Percentiles rank a stretch among this genome's conserved stretches.
Conservation (phyloP, 1,140 invertebrate genomes). For the Coenobita brevimanus region DNA sequence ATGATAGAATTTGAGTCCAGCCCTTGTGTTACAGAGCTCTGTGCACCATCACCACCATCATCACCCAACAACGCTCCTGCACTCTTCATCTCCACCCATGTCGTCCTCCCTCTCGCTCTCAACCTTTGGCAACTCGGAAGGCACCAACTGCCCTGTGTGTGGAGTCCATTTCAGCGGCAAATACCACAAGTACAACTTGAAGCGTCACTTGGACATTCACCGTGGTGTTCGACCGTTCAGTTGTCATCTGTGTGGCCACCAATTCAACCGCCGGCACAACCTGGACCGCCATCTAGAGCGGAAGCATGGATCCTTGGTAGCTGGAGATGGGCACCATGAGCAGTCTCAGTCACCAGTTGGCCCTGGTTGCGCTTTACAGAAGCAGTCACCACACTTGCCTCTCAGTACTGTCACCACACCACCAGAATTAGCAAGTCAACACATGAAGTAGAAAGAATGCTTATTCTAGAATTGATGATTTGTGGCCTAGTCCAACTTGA, state of each 20-base stretch:
- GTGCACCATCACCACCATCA: conserved; percentile 42
- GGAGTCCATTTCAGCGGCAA: conserved; percentile 63
- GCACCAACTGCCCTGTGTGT: conserved; percentile 60
- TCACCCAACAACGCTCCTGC: conserved; percentile 37
- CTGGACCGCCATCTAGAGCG: conserved; percentile 69
- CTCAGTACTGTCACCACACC: too few species aligned
- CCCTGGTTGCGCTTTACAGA: too few species aligned
- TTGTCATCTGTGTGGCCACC: conserved; percentile 68
- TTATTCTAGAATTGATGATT: too few species aligned
- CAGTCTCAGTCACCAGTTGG: background rate
- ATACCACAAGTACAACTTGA: conserved; percentile 73
- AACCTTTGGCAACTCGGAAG: conserved; percentile 15
- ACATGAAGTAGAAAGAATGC: too few species aligned
- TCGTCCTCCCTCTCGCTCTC: background rate
- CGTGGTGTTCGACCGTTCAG: conserved; percentile 75
- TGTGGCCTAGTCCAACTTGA: too few species aligned
- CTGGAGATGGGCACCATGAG: background rate
- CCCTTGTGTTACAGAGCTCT: conserved; percentile 60
- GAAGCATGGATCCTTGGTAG: conserved; percentile 23
- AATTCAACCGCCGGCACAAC: conserved; percentile 70
- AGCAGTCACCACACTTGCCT: too few species aligned
- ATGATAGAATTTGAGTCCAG: conserved; percentile 49
- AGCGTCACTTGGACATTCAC: conserved; percentile 74
- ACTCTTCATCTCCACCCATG: conserved; percentile 5
- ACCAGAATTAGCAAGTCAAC: too few species aligned